A percentile compares a stretch with the other conserved stretches of the same genome.
Evolutionary conservation across 30 jellyfish, hydroid and myxozoan species (phyloP).

Genomic region (Turritopsis dohrnii): DNA sequence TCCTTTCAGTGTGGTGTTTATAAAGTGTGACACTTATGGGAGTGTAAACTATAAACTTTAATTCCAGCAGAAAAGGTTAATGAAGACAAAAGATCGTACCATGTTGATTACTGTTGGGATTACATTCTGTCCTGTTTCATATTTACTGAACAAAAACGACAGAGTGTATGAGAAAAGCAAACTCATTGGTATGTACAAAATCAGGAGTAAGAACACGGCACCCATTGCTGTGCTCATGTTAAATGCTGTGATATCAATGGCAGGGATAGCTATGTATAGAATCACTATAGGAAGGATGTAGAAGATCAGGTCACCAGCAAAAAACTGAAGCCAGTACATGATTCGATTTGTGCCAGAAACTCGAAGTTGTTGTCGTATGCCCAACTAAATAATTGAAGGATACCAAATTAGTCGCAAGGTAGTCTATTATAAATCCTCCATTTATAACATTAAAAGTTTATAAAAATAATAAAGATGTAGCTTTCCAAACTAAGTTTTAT

Average conservation of each 20-base stretch:
- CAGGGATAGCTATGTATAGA: conserved; percentile 47
- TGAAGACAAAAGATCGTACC: conserved; percentile 28
- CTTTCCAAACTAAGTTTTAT: background rate
- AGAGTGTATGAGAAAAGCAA: conserved; percentile 54
- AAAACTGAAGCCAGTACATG: conserved; percentile 64
- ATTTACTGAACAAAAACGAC: conserved; percentile 61
- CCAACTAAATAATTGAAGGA: conserved; percentile 33
- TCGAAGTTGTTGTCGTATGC: conserved; percentile 77
- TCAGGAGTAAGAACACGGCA: conserved; percentile 38
- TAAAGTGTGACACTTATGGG: no score
- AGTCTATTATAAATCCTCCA: no score
- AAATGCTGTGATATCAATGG: conserved; percentile 54
- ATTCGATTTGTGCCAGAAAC: conserved; percentile 71
- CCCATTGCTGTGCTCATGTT: conserved; percentile 55
- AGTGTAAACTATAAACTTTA: no score
- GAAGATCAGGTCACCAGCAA: conserved; percentile 47
- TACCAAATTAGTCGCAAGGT: no score
- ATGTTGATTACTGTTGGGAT: conserved; percentile 40
- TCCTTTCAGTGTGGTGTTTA: no score
- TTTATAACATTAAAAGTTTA: no score
- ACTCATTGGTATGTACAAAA: conserved; percentile 48
- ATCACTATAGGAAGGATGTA: conserved; percentile 49
- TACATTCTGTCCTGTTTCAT: conserved; percentile 67
- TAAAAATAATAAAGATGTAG: no score
- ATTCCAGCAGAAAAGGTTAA: no score